Evolutionary conservation across 2,113 vertebrate genomes (phyloP).

Genomic region (Xyrauchen texanus): DNA sequence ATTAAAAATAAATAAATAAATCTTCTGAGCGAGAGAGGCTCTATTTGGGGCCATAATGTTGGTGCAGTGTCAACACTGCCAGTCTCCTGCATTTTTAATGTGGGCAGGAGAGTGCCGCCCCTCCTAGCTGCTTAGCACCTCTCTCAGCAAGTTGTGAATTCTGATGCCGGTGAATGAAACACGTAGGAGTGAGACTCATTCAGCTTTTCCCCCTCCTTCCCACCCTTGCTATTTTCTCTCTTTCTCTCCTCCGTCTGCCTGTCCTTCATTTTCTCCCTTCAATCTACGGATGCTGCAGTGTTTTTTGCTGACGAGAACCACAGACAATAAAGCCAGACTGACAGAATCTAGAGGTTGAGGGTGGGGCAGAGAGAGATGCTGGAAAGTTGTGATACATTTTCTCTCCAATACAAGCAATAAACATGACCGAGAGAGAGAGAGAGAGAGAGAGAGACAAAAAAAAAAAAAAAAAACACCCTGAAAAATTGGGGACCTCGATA

Average conservation of each 20-base stretch:
- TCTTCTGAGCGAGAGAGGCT: background rate
- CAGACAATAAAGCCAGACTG: conserved; percentile 9
- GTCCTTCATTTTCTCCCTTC: conserved; percentile 21
- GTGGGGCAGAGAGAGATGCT: background rate
- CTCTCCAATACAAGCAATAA: background rate
- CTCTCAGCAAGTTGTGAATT: conserved; percentile 73
- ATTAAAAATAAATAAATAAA: conserved; percentile 18
- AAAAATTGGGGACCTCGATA: too few species aligned
- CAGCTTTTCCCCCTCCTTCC: conserved; percentile 60
- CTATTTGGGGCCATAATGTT: conserved; percentile 76
- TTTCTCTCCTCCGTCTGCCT: conserved; percentile 15
- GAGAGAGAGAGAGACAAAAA: too few species aligned
- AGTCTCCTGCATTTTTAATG: conserved; percentile 82
- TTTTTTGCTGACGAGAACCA: conserved; percentile 27
- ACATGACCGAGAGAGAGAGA: background rate
- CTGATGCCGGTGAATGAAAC: conserved; percentile 79
- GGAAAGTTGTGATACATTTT: background rate
- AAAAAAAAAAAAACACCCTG: too few species aligned
- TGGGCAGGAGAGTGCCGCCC: conserved; percentile 63
- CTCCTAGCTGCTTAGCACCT: conserved; percentile 61
- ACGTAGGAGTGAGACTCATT: conserved; percentile 77
- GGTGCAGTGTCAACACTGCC: conserved; percentile 74
- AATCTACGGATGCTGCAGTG: conserved; percentile 26
- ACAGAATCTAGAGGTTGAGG: background rate
- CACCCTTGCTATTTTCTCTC: background rate